Base-by-base conservation (phyloP, 2,888 invertebrate genomes). In the Holacanthella duospinosa region DNA sequence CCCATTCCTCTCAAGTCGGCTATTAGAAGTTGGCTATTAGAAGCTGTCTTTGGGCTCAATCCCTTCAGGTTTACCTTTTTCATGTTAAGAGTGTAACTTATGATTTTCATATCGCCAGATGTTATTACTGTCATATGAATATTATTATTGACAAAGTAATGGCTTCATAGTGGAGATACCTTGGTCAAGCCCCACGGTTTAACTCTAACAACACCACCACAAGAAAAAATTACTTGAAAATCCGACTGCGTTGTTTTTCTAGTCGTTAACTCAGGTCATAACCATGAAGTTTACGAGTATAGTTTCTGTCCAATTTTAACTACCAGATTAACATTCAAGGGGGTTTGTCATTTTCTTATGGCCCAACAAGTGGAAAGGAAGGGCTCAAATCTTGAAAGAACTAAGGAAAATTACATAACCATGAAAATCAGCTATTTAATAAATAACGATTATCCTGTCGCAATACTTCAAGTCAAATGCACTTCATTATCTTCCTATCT, bases 261-360 rank as follows among this genome's bases (percentile, higher is more conserved):
- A 69, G 69, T 70, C 69, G 66, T 70, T 70, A 72, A 66, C 59
- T 67, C 64, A 66, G 66, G 63, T 69, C 69, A 72, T 72, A 72
- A 72, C 70, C 68, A 69, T 70, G 68, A 63, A 61, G 57, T 72
- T 72, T 70, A 72, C 68, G 70, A 63, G 67, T 59, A 66, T 70
- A 67, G 64, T 69, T 60, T 63, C 63, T 68, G 71, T 70, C 68
- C 71, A 71, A 67, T 68, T 68, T 67, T 70, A 71, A 71, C 71
- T 66, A 71, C 67, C 66, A 71, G 69, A 70, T 72, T 72, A 69
- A 72, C 70, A 70, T 72, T 72, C 71, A 67, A 68, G 69, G 69
- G 70, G 70, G 70, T 72, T 72, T 69, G 70, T 72, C 71, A 72
- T 70, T 69, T 67, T 67, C 64, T n/a, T n/a, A n/a, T n/a, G n/a